phyloP scores from a whole-genome alignment of 2,113 vertebrate species.

The Chunga burmeisteri region DNA sequence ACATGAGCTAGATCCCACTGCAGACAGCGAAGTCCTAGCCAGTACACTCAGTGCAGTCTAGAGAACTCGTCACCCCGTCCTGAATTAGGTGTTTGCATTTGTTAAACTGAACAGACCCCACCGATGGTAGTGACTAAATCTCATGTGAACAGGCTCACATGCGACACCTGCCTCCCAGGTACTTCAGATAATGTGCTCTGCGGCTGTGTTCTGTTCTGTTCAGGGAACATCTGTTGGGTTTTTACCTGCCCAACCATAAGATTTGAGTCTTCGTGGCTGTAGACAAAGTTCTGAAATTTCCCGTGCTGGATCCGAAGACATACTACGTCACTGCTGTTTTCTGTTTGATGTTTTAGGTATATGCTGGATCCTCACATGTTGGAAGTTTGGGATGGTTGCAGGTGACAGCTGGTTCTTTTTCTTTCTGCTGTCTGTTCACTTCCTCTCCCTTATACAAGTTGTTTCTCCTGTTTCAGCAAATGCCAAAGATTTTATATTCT shows the following conservation, averaged over 20 bases:
- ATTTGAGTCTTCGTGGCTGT: not conserved
- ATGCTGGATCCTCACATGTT: not conserved
- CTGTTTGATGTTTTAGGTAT: not conserved
- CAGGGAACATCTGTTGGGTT: not conserved
- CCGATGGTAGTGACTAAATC: not conserved
- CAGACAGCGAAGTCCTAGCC: not conserved
- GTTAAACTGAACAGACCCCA: not conserved
- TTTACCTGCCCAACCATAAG: not conserved
- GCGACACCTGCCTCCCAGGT: not conserved
- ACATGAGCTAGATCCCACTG: not conserved
- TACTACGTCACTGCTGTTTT: accelerated
- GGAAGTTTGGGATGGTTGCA: not conserved
- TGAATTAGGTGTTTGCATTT: not conserved
- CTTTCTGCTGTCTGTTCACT: not conserved
- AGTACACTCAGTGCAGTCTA: too few species aligned
- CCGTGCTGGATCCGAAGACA: not conserved
- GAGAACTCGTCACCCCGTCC: not conserved
- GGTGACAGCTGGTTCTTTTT: not conserved
- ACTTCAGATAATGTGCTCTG: not conserved
- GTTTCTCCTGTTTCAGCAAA: not conserved
- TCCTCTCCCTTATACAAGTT: not conserved
- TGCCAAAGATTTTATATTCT: not conserved
- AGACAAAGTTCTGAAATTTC: not conserved
- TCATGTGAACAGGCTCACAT: not conserved
- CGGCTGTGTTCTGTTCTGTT: not conserved